Evolutionary conservation across 2,113 vertebrate genomes (phyloP), one percentile per base, ranked within the genome.

Genomic region (Paratilapia polleni): DNA sequence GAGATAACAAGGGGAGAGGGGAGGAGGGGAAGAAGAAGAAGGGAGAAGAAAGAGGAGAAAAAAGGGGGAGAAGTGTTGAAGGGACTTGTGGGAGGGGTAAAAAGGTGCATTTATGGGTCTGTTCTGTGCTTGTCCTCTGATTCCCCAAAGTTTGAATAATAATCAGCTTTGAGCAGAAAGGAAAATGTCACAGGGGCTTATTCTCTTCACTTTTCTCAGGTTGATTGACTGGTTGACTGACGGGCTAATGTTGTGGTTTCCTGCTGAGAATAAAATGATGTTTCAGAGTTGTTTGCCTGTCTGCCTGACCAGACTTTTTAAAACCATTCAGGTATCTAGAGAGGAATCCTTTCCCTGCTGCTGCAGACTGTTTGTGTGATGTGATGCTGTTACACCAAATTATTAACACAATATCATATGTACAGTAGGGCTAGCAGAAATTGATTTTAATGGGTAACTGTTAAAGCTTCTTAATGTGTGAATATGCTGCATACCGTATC

Each of bases 1-100:
- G 87, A 91, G 91, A 91, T 89, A 91, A 91, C 89, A 81, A 91
- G 91, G 28, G 54, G 60, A 31, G 81, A 57, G 34, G 70, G 34
- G 52, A 20, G 19, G 80, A 49, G 41, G 31, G 20, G 24, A 78
- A 52, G 54, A 70, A 20, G 66, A 73, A 52, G 54, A 73, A 20
- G 66, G 49, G 26, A 73, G 66, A n/a, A 52, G 24, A 12, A 31
- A 41, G 24, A 17, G 47, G 5, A 73, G 8, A 5, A 49, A 49
- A 70, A 24, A 0, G 2, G 52, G 6, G 10, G 28, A 52, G 34
- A 63, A 8, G 59, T 9, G 43, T 24, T 57, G 47, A 54, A 54
- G 47, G 26, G 41, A 70, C 41, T 70, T 28, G 15, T 11, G 64
- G 28, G 12, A 2, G 9, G 20, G 57, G 38, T 34, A 75, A 64